Evolutionary conservation across 2,888 invertebrate genomes (phyloP).

Genomic region (Plemyria rubiginata): DNA sequence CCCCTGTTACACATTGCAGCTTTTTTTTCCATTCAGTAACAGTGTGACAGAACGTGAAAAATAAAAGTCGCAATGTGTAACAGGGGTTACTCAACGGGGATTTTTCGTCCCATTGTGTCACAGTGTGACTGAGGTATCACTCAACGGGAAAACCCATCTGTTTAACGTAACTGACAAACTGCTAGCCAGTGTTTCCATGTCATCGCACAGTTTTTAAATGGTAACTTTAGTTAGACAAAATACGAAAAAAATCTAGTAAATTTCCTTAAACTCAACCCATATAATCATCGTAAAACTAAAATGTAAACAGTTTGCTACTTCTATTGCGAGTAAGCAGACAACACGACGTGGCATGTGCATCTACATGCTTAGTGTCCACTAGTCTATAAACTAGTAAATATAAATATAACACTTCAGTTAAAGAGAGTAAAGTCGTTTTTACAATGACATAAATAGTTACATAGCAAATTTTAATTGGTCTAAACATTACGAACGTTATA

Average conservation of each 20-base stretch:
- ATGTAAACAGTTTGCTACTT: constrained; percentile 21
- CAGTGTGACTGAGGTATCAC: too few species aligned
- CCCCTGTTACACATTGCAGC: too few species aligned
- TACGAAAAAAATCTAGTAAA: neutral
- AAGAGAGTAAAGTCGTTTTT: constrained; percentile 35
- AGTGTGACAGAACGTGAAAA: too few species aligned
- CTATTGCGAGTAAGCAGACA: constrained; percentile 27
- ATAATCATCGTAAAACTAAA: neutral
- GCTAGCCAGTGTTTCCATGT: neutral
- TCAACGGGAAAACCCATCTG: too few species aligned
- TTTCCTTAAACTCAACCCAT: neutral
- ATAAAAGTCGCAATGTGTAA: too few species aligned
- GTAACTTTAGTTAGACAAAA: neutral
- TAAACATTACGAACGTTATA: constrained; percentile 20
- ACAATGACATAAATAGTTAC: constrained; percentile 20
- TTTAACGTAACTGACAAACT: neutral
- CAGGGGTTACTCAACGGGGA: too few species aligned
- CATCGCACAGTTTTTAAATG: neutral
- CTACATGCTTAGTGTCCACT: constrained; percentile 50
- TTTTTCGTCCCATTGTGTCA: too few species aligned
- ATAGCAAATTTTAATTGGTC: constrained; percentile 28
- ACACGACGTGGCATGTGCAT: constrained; percentile 37
- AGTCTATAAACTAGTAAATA: constrained; percentile 46
- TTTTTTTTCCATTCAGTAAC: too few species aligned
- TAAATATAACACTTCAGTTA: constrained; percentile 40